Evolutionary conservation across 2,888 invertebrate species (phyloP).

Genomic region (Caenorhabditis afra): DNA sequence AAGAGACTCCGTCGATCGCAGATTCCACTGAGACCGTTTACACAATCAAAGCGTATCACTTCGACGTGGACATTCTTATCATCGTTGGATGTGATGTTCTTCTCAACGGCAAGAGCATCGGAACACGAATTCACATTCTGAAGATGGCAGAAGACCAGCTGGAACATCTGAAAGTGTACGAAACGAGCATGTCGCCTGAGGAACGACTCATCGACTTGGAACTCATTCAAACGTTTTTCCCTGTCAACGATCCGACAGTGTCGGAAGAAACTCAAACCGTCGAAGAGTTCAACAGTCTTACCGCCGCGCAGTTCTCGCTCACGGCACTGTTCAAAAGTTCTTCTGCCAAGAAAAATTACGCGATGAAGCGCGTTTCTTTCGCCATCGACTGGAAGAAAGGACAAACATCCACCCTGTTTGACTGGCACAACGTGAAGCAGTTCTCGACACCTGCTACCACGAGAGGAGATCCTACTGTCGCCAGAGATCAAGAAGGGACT

Average conservation of each 20-base stretch:
- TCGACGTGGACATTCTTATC: constrained; percentile 38
- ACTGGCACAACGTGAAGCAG: constrained; percentile 33
- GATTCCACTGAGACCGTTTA: constrained; percentile 20
- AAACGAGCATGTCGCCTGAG: constrained; percentile 21
- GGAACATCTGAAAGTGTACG: constrained; percentile 40
- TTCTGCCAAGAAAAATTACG: constrained; percentile 42
- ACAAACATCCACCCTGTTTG: constrained; percentile 20
- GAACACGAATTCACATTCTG: constrained; percentile 41
- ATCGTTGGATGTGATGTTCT: constrained; percentile 32
- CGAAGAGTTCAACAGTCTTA: constrained; percentile 1
- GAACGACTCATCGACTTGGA: constrained; percentile 45
- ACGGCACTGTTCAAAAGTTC: constrained; percentile 50
- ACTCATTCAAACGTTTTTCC: constrained; percentile 41
- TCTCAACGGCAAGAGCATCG: constrained; percentile 21
- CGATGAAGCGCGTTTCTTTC: constrained; percentile 43
- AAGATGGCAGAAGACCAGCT: constrained; percentile 39
- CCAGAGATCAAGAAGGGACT: background rate
- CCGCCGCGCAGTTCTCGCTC: constrained; percentile 31
- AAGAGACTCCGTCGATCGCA: background rate
- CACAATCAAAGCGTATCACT: constrained; percentile 41
- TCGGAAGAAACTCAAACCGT: background rate
- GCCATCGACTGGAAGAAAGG: constrained; percentile 42
- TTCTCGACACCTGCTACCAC: constrained; percentile 27
- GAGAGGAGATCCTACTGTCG: constrained; percentile 15
- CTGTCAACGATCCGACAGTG: constrained; percentile 8